Base-by-base conservation (phyloP, 2,113 vertebrate genomes). In the Hyperopisus bebe region DNA sequence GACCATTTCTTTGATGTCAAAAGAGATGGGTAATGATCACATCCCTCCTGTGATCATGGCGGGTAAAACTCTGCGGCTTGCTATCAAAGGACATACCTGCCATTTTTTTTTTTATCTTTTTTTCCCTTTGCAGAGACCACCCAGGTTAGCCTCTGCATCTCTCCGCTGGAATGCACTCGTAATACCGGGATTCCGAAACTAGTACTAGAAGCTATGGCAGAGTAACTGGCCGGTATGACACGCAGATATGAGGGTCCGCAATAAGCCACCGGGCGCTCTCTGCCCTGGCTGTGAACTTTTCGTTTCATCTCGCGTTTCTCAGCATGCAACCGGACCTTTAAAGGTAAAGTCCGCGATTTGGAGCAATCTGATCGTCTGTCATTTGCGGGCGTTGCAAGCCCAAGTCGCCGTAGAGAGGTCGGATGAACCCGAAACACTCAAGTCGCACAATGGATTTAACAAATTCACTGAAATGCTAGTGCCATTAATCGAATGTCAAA, bases 321-420 rank as follows among this genome's bases (percentile, higher is more conserved):
- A 93, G 91, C 93, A 92, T 95, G 96, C 95, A 95, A 96, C 95
- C 94, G 95, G 94, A 96, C 91, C 95, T 94, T 50, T 90, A 92
- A 70, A 90, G 94, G 94, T 94, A 91, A 92, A 93, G 94, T 92
- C 82, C 91, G 91, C 93, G 94, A 94, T 93, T 94, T 94, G 93
- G 95, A 96, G 96, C 95, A 96, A 96, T 96, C 94, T 93, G 94
- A 95, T 92, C 94, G 95, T 95, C 95, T 94, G 94, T 96, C 95
- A 95, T 58, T 31, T 87, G 39, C 31, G 91, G 91, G 90, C 90
- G 91, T 92, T n/a, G 39, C 90, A 94, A 94, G 88, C 50, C 89
- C 88, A 70, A 74, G 87, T 83, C 50, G 53, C 58, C 80, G 89
- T 50, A 58, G 80, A 83, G 88, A 51, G 86, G 70, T 84, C 17